Conservation (phyloP, 2,888 invertebrate genomes). For the Eupelmus urozonus region DNA sequence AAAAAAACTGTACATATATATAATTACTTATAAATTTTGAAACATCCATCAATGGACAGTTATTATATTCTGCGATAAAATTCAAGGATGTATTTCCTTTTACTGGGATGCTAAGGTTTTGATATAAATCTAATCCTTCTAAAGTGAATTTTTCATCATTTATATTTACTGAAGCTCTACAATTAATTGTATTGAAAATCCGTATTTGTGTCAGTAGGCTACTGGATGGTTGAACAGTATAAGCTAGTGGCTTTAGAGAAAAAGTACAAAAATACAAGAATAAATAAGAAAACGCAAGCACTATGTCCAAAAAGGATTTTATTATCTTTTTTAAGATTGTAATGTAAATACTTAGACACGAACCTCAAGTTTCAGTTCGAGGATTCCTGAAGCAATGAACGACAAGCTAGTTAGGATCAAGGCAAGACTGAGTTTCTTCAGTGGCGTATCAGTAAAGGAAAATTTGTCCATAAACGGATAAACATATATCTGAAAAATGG, state of each 20-base stretch:
- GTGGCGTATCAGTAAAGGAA: slow-evolving; percentile 84
- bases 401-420: slow-evolving; percentile 91
- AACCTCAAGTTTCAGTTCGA: slow-evolving; percentile 88
- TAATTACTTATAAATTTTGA: no score
- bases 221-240: slow-evolving; percentile 80
- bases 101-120: slow-evolving; percentile 60
- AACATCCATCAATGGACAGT: slow-evolving; percentile 55
- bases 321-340: not conserved
- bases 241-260: slow-evolving; percentile 80
- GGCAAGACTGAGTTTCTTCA: slow-evolving; percentile 92
- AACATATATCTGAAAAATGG: slow-evolving; percentile 87
- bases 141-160: slow-evolving; percentile 58
- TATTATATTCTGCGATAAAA: slow-evolving; percentile 59
- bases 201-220: slow-evolving; percentile 83
- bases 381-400: slow-evolving; percentile 92
- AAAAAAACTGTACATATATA: no score
- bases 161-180: slow-evolving; percentile 63
- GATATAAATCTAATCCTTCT: slow-evolving; percentile 64
- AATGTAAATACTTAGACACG: no score
- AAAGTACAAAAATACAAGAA: slow-evolving; percentile 59
- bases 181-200: slow-evolving; percentile 81
- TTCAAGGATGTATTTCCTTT: not conserved
- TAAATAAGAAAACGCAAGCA: no score
- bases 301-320: no score
- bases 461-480: slow-evolving; percentile 89